These are phyloP conservation scores for Chrysaora quinquecirrha DNA, from an alignment of 30 jellyfish, hydroid and myxozoan species.

Conservation along the genomic window DNA sequence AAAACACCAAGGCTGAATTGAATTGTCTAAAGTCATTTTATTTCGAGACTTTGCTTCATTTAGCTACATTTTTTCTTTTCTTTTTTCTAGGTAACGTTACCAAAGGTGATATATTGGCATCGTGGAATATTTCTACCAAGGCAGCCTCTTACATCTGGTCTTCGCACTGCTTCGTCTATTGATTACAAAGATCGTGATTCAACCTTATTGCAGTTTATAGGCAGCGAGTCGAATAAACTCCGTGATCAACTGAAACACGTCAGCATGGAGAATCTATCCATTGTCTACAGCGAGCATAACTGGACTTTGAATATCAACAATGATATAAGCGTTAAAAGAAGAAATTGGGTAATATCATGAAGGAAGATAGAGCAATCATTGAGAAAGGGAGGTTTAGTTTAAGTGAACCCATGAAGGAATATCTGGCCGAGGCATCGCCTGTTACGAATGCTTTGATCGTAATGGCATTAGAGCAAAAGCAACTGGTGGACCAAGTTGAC, in stretches of 20 bases:
- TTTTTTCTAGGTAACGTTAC: conserved; percentile 30
- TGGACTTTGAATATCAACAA: conserved; percentile 42
- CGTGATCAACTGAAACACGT: conserved; percentile 36
- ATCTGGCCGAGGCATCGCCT: conserved; percentile 70
- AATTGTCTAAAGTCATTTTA: too few species aligned
- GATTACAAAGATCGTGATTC: conserved; percentile 57
- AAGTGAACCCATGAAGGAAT: conserved; percentile 63
- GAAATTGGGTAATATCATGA: neutral
- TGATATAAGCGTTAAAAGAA: neutral
- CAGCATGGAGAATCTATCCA: conserved; percentile 12
- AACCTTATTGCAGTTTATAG: conserved; percentile 37
- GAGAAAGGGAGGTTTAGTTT: neutral
- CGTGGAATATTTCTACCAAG: conserved; percentile 49
- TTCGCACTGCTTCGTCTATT: conserved; percentile 56
- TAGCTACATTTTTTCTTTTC: neutral
- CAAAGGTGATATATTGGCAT: conserved; percentile 53
- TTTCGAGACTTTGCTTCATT: too few species aligned
- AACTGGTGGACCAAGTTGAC: conserved; percentile 39
- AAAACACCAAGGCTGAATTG: too few species aligned
- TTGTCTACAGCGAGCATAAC: conserved; percentile 20
- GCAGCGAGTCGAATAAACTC: conserved; percentile 25
- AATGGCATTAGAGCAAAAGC: conserved; percentile 48
- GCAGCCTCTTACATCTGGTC: conserved; percentile 41
- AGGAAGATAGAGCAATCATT: neutral
- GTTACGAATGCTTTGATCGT: conserved; percentile 65